These are phyloP conservation scores for Philonicus albiceps DNA, from an alignment of 2,888 invertebrate species.

Conservation along the genomic window DNA sequence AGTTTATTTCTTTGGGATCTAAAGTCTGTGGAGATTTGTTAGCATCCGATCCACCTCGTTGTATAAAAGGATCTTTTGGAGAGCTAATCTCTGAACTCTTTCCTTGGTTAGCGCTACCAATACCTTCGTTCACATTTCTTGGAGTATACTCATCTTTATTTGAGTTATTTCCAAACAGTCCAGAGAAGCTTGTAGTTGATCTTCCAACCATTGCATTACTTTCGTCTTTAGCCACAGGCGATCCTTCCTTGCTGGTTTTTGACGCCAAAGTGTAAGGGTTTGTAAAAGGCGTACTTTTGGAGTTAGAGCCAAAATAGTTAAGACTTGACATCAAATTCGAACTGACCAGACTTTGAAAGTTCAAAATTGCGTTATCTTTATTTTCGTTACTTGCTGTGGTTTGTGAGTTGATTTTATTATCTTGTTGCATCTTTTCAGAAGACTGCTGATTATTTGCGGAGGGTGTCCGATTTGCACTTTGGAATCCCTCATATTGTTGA, in stretches of 20 bases:
- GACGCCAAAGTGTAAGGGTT: conserved; percentile 45
- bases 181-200: conserved; percentile 7
- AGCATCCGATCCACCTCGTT: not conserved
- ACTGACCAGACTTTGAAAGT: conserved; percentile 38
- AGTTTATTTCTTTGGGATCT: conserved; percentile 26
- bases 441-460: not conserved
- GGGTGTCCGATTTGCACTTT: not conserved
- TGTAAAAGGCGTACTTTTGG: conserved; percentile 28
- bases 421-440: not conserved
- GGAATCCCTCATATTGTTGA: not conserved
- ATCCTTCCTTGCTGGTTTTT: not conserved
- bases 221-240: not conserved
- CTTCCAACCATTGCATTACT: not conserved
- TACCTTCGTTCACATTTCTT: not conserved
- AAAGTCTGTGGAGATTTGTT: not conserved
- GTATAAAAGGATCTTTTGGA: not conserved
- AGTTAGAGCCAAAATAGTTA: conserved; percentile 1
- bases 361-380: not conserved
- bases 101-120: not conserved
- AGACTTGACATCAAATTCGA: conserved; percentile 1
- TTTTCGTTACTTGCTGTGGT: not conserved
- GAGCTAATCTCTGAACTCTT: not conserved
- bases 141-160: not conserved
- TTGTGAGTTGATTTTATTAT: not conserved
- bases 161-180: conserved; percentile 9